Evolutionary conservation across 2,888 invertebrate genomes (phyloP), one percentile per base, ranked within the genome.

Genomic region (Lordiphosa andalusiaca): DNA sequence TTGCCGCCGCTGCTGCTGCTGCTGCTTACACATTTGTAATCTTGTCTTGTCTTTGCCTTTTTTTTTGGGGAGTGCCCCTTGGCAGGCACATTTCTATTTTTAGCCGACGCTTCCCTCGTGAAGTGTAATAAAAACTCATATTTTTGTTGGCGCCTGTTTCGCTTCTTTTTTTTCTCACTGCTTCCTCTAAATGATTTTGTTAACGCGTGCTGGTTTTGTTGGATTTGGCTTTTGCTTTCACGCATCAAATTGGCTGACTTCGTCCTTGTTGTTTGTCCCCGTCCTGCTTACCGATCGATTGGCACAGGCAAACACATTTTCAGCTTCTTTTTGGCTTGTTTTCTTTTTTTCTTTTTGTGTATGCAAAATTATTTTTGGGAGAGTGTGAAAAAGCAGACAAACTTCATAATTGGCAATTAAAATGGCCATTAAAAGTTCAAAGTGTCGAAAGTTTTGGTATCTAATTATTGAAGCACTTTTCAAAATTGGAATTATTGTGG

Each of bases 21-120:
- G 80, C 77, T 80, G 83, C 83, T 73, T 71, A 80, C 73, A 78
- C 77, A 82, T 78, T 78, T 75, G 77, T 80, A 78, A 73, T 82
- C 77, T 73, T 78, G 83, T 82, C 83, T 82, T 73, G 83, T 82
- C 74, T 61, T 71, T 67, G 58, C 68, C 71, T 54, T 53, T 59
- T 61, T 57, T 71, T 75, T 72, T 62, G 73, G 83, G 83, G 77
- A 73, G 78, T 77, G 75, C 69, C 72, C 69, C 83, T 63, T 76
- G 77, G 76, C 83, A 66, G 77, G 83, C 77, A 71, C 63, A 72
- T 50, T 80, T 80, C 77, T 78, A 78, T 78, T 78, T 78, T 78
- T 78, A 78, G 77, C 69, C 65, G 51, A 60, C 23, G 44, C 40
- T 46, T 50, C 53, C 59, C 56, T 65, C 64, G 48, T 63, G 49